Evolutionary conservation across 92 coral and sea anemone species (phyloP).

Genomic region (Epizoanthus illoricatus): DNA sequence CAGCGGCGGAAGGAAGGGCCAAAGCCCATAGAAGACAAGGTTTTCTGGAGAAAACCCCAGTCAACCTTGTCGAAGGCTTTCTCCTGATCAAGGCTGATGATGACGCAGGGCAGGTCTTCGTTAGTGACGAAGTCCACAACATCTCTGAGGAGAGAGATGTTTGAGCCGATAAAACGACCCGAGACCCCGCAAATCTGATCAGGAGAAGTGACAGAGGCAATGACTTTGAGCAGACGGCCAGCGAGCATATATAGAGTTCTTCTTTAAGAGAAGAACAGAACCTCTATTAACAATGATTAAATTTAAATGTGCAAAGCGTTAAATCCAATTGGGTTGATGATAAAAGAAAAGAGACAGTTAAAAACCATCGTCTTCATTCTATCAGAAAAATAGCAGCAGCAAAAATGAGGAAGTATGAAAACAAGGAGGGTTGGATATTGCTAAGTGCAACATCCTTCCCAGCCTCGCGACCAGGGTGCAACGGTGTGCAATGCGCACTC

Average conservation of each 20-base stretch:
- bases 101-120: conserved; percentile 21
- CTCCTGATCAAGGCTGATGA: conserved; percentile 52
- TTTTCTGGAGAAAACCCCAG: conserved; percentile 8
- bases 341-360: too few species aligned
- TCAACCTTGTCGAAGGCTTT: conserved; percentile 57
- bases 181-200: conserved; percentile 63
- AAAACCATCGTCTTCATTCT: background rate
- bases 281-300: too few species aligned
- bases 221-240: conserved; percentile 45
- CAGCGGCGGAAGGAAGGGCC: too few species aligned
- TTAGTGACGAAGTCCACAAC: background rate
- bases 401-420: background rate
- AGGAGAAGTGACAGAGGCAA: conserved; percentile 39
- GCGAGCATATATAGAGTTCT: too few species aligned
- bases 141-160: conserved; percentile 36
- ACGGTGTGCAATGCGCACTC: background rate
- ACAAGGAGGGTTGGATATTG: too few species aligned
- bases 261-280: too few species aligned
- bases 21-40: background rate
- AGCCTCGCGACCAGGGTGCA: background rate
- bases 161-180: conserved; percentile 51
- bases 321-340: too few species aligned
- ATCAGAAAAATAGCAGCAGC: background rate
- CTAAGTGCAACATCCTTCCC: background rate
- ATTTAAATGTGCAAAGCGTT: too few species aligned